phyloP scores from a whole-genome alignment of 2,113 vertebrate species.

The Myiagra hebetior region DNA sequence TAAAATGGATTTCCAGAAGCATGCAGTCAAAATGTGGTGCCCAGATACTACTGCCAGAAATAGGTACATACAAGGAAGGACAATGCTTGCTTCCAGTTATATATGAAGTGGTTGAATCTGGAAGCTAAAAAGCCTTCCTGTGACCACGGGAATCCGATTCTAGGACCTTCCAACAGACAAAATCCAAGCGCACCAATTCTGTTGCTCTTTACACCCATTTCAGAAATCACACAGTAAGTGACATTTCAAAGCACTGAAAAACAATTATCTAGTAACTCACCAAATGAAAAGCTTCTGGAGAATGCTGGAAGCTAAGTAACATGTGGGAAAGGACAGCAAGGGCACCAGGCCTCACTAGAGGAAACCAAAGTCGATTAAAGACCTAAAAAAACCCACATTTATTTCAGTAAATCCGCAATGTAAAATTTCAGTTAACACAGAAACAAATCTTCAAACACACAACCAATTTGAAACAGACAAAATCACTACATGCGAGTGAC shows the following conservation, averaged over 20 bases:
- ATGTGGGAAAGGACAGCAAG: slow-evolving; percentile 95
- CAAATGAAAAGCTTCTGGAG: slow-evolving; percentile 97
- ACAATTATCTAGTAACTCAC: slow-evolving; percentile 71
- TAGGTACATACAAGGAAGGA: not conserved
- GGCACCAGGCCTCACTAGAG: slow-evolving; percentile 93
- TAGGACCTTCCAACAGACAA: not conserved
- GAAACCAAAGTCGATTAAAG: slow-evolving; percentile 96
- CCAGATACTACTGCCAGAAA: not conserved
- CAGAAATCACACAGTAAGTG: not conserved
- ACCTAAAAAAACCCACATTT: slow-evolving; percentile 65
- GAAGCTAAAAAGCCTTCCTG: not conserved
- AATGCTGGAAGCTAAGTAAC: slow-evolving; percentile 99
- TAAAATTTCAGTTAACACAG: not conserved
- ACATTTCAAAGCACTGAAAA: not conserved
- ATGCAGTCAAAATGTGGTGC: not conserved
- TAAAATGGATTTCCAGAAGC: not conserved
- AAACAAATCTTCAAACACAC: not conserved
- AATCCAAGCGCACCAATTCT: not conserved
- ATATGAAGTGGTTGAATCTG: not conserved
- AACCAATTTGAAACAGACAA: not conserved
- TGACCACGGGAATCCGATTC: not conserved
- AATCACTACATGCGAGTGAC: not conserved
- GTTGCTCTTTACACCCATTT: not conserved
- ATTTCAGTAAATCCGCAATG: not conserved
- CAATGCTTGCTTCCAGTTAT: not conserved